phyloP scores from a whole-genome alignment of 2,888 invertebrate genomes.

The Caenorhabditis sulstoni region DNA sequence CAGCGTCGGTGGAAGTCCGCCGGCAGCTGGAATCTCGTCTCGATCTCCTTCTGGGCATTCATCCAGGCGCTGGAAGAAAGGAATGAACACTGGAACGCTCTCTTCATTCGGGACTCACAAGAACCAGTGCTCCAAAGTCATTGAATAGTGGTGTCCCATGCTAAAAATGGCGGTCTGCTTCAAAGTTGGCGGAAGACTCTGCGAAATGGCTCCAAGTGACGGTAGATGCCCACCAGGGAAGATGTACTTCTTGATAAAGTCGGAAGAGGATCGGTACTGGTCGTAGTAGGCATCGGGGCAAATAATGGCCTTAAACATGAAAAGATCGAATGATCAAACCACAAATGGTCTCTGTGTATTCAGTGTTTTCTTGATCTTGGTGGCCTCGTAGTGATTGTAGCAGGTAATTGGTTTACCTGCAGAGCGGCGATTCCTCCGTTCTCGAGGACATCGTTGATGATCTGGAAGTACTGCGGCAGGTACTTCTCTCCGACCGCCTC shows the following conservation, averaged over 20 bases:
- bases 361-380: slow-evolving; percentile 17
- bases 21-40: slow-evolving; percentile 57
- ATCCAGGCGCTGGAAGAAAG: slow-evolving; percentile 69
- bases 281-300: slow-evolving; percentile 76
- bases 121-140: slow-evolving; percentile 74
- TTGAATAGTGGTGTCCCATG: slow-evolving; percentile 73
- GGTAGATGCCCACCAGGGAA: slow-evolving; percentile 79
- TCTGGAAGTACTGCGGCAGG: slow-evolving; percentile 73
- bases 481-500: slow-evolving; percentile 77
- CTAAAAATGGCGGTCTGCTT: slow-evolving; percentile 46
- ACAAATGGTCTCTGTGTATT: not conserved
- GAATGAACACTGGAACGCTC: not conserved
- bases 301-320: slow-evolving; percentile 67
- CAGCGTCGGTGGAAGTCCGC: slow-evolving; percentile 73
- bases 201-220: slow-evolving; percentile 63
- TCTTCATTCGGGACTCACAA: slow-evolving; percentile 58
- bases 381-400: slow-evolving; percentile 2
- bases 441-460: slow-evolving; percentile 67
- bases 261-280: slow-evolving; percentile 68
- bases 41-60: slow-evolving; percentile 55
- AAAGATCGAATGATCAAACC: slow-evolving; percentile 19
- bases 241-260: slow-evolving; percentile 79
- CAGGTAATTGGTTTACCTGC: slow-evolving; percentile 52
- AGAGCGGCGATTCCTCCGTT: slow-evolving; percentile 72
- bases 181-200: slow-evolving; percentile 54